Conservation (phyloP, 2,888 invertebrate genomes). For the Pristionchus exspectatus region DNA sequence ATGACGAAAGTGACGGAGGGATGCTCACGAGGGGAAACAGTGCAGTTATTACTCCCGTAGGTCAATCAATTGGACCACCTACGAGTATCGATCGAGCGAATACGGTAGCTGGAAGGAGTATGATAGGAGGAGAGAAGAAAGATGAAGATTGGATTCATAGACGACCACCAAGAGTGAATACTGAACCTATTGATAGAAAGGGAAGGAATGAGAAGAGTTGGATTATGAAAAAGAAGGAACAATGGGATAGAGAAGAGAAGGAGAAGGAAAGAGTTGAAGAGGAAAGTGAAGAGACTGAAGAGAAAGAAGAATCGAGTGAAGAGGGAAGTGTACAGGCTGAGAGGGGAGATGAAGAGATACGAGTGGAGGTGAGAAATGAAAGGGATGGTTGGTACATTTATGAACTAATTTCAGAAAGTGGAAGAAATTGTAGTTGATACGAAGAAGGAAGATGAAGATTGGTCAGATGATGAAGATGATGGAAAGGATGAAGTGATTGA, state of each 20-base stretch:
- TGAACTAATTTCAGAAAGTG: background rate
- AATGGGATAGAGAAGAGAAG: background rate
- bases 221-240: background rate
- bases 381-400: background rate
- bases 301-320: constrained; percentile 21
- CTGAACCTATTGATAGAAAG: background rate
- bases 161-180: background rate
- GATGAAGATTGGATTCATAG: constrained; percentile 3
- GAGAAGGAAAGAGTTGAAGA: background rate
- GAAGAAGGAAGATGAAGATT: background rate
- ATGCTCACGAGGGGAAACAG: background rate
- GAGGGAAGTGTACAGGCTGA: constrained; percentile 53
- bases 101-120: background rate
- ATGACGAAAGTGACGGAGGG: constrained; percentile 39
- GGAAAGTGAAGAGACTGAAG: constrained; percentile 26
- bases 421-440: background rate
- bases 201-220: background rate
- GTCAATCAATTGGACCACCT: background rate
- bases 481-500: constrained; percentile 30
- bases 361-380: background rate
- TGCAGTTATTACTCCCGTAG: background rate
- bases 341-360: constrained; percentile 16
- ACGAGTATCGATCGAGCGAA: constrained; percentile 17
- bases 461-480: background rate
- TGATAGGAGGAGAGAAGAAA: background rate